A percentile compares a stretch with the other conserved stretches of the same genome.
Evolutionary conservation across 2,797 vertebrate species (phyloP).

Genomic region (Chanos chanos): DNA sequence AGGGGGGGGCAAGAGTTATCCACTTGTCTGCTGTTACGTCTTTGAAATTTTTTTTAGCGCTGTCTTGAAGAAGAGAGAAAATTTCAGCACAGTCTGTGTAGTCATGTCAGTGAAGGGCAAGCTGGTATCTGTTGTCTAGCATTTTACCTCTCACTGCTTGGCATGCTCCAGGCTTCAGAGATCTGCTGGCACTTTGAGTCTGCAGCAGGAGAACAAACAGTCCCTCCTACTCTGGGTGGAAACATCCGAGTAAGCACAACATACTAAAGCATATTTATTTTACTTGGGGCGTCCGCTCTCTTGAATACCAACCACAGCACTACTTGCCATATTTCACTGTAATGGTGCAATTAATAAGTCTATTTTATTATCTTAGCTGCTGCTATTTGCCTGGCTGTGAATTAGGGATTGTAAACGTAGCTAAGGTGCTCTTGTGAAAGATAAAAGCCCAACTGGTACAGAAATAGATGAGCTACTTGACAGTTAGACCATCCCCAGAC

Average conservation of each 20-base stretch:
- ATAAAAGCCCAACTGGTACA: slow-evolving; percentile 21
- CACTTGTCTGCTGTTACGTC: too few species aligned
- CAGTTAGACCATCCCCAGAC: slow-evolving; percentile 21
- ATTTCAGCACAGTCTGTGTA: too few species aligned
- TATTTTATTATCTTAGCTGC: slow-evolving; percentile 23
- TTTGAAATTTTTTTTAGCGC: too few species aligned
- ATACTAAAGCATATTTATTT: slow-evolving; percentile 2
- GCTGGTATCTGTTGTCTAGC: too few species aligned
- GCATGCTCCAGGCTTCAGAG: too few species aligned
- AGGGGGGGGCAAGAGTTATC: too few species aligned
- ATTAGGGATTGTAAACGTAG: slow-evolving; percentile 33
- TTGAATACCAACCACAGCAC: slow-evolving; percentile 5
- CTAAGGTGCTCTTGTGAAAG: slow-evolving; percentile 6
- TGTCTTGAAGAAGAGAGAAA: too few species aligned
- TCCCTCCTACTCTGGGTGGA: not conserved
- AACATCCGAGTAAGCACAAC: slow-evolving; percentile 5
- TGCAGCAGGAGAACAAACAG: not conserved
- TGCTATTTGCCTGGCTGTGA: slow-evolving; percentile 23
- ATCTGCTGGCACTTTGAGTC: too few species aligned
- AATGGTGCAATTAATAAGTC: slow-evolving; percentile 32
- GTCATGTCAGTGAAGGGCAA: too few species aligned
- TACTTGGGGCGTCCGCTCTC: not conserved
- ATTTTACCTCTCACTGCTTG: too few species aligned
- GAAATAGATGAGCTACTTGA: slow-evolving; percentile 28
- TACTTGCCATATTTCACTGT: slow-evolving; percentile 25